A percentile compares a stretch with the other conserved stretches of the same genome.
Evolutionary conservation across 2,113 vertebrate genomes (phyloP).

Genomic region (Rhea americana): DNA sequence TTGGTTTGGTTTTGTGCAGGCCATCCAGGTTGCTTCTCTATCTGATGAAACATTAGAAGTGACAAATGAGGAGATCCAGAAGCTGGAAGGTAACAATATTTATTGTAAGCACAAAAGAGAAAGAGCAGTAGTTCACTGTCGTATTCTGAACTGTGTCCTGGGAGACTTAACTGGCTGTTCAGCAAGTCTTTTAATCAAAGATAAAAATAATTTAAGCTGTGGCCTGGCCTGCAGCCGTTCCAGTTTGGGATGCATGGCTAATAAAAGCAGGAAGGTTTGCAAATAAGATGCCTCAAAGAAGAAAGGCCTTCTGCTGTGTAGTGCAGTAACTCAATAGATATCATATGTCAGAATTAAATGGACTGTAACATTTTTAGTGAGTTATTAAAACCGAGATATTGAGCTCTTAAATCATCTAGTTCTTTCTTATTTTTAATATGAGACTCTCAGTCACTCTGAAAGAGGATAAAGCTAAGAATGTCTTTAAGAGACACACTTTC

Average conservation of each 20-base stretch:
- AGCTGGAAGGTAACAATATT: conserved; percentile 79
- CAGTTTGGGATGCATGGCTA: background rate
- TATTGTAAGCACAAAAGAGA: background rate
- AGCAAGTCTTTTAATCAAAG: background rate
- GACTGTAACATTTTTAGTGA: no score
- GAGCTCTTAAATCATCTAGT: background rate
- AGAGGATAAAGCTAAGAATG: background rate
- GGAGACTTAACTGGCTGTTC: background rate
- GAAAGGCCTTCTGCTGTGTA: rapidly evolving
- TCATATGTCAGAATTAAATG: background rate
- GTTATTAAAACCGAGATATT: background rate
- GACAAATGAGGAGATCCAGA: conserved; percentile 73
- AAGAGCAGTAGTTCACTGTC: background rate
- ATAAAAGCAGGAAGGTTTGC: background rate
- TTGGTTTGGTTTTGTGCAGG: conserved; percentile 72
- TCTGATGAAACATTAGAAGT: conserved; percentile 83
- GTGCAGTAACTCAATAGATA: background rate
- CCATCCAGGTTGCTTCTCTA: conserved; percentile 90
- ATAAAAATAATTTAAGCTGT: background rate
- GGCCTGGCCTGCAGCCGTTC: background rate
- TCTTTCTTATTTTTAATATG: background rate
- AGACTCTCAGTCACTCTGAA: background rate
- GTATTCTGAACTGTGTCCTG: background rate
- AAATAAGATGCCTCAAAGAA: no score
- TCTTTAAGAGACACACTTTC: background rate